A percentile compares a stretch with the other conserved stretches of the same genome.
These are phyloP conservation scores for Odontomachus brunneus DNA, from an alignment of 1,140 invertebrate species.

Conservation along the genomic window DNA sequence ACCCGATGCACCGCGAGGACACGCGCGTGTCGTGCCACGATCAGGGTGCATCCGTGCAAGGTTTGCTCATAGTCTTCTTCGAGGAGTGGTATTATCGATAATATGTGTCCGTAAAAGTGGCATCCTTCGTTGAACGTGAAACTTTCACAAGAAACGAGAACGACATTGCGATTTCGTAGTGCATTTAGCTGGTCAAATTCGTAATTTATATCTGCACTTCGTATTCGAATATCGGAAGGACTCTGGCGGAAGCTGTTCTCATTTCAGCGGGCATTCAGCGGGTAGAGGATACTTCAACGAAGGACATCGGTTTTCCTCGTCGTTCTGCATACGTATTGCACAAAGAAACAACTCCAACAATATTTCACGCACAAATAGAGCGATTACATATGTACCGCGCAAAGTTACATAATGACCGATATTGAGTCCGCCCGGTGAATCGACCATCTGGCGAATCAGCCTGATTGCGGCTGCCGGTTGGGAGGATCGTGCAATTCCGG, in stretches of 20 bases:
- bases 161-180: not conserved
- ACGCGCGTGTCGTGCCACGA: not conserved
- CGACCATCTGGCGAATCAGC: not conserved
- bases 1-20: conserved; percentile 59
- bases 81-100: not conserved
- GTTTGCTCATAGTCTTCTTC: not conserved
- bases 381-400: conserved; percentile 3
- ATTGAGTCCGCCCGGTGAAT: not conserved
- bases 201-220: not conserved
- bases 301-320: not conserved
- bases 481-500: not conserved
- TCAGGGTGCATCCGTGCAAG: not conserved
- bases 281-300: not conserved
- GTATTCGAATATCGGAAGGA: not conserved
- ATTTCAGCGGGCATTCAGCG: not conserved
- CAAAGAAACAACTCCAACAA: not conserved
- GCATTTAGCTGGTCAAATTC: not conserved
- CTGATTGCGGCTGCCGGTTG: not conserved
- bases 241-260: not conserved
- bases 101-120: no score
- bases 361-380: not conserved
- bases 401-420: conserved; percentile 33
- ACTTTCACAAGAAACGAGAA: not conserved
- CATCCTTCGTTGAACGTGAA: not conserved
- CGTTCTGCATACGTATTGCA: not conserved